These are phyloP conservation scores for Exocentrus adspersus DNA, from an alignment of 2,888 invertebrate genomes.

Conservation along the genomic window DNA sequence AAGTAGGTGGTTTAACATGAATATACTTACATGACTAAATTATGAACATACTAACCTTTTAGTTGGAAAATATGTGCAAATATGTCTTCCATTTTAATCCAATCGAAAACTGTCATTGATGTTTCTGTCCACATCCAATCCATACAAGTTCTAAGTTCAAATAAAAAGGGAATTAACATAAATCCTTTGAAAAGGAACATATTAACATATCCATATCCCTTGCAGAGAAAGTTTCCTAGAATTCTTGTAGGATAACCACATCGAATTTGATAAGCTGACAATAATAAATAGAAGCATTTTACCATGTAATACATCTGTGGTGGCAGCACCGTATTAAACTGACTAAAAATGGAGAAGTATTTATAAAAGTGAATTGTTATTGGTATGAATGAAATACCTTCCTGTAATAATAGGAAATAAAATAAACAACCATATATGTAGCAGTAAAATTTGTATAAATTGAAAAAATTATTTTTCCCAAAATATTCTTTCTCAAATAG, in stretches of 20 bases:
- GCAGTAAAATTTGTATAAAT: slow-evolving; percentile 86
- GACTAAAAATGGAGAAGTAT: slow-evolving; percentile 68
- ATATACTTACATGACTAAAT: neutral
- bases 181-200: slow-evolving; percentile 94
- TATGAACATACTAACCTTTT: slow-evolving; percentile 73
- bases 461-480: slow-evolving; percentile 94
- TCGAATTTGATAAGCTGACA: slow-evolving; percentile 97
- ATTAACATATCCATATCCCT: slow-evolving; percentile 93
- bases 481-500: slow-evolving; percentile 91
- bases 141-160: slow-evolving; percentile 96
- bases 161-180: slow-evolving; percentile 95
- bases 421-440: slow-evolving; percentile 98
- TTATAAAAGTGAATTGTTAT: slow-evolving; percentile 26
- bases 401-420: slow-evolving; percentile 93
- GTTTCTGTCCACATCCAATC: slow-evolving; percentile 99
- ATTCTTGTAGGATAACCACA: slow-evolving; percentile 98
- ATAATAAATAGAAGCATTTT: slow-evolving; percentile 94
- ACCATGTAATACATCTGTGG: slow-evolving; percentile 98
- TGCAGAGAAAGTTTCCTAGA: slow-evolving; percentile 97
- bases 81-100: slow-evolving; percentile 99
- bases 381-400: slow-evolving; percentile 67
- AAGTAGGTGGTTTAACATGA: too few species aligned
- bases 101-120: slow-evolving; percentile 97
- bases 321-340: slow-evolving; percentile 83
- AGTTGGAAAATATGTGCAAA: slow-evolving; percentile 94